Evolutionary conservation across 1,140 invertebrate genomes (phyloP).

Genomic region (Solen grandis): DNA sequence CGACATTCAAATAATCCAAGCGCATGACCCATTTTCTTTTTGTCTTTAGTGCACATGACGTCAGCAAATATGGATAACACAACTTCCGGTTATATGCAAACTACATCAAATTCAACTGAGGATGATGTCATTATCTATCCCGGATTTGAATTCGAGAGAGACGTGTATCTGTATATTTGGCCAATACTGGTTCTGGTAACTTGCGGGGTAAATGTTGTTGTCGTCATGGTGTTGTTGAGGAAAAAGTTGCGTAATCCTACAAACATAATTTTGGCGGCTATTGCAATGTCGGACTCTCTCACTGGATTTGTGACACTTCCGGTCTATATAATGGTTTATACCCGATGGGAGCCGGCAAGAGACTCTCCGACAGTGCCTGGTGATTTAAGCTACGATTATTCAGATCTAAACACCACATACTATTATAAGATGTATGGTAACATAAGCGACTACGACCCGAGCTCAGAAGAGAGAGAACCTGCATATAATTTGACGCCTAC

Average conservation of each 20-base stretch:
- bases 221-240: slow-evolving; percentile 14
- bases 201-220: slow-evolving; percentile 3
- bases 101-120: too few species aligned
- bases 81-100: too few species aligned
- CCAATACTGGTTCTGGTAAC: slow-evolving; percentile 16
- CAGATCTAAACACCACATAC: neutral
- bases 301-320: slow-evolving; percentile 43
- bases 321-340: slow-evolving; percentile 38
- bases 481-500: neutral
- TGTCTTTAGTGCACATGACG: too few species aligned
- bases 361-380: too few species aligned
- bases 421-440: neutral
- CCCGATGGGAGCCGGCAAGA: neutral
- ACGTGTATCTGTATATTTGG: slow-evolving; percentile 38
- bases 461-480: neutral
- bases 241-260: slow-evolving; percentile 34
- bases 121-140: slow-evolving; percentile 14
- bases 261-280: slow-evolving; percentile 34
- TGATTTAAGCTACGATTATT: neutral
- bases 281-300: slow-evolving; percentile 35
- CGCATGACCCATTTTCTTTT: too few species aligned
- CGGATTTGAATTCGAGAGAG: slow-evolving; percentile 21
- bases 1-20: too few species aligned
- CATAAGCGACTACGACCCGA: neutral
- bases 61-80: too few species aligned